Evolutionary conservation across 92 coral and sea anemone species (phyloP).

Genomic region (Meandrina meandrites): DNA sequence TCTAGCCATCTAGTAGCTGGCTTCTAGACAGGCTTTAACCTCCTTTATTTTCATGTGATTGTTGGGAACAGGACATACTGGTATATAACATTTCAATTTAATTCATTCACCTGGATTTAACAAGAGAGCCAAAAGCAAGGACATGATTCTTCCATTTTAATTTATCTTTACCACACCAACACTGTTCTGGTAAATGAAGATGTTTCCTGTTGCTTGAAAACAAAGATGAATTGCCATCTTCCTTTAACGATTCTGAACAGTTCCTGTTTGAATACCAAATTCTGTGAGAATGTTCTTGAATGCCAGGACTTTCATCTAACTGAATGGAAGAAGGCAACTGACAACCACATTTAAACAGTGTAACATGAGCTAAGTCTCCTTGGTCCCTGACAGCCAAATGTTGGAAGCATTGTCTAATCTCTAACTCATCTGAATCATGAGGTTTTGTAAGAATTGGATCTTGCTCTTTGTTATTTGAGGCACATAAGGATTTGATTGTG

Average conservation of each 20-base stretch:
- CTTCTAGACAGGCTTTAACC: too few species aligned
- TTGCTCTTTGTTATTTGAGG: neutral
- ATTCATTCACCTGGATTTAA: slow-evolving; percentile 26
- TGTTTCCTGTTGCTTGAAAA: neutral
- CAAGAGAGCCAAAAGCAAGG: slow-evolving; percentile 41
- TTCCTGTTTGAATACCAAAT: neutral
- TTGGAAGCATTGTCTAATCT: neutral
- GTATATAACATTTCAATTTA: too few species aligned
- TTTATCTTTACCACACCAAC: neutral
- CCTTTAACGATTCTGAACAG: neutral
- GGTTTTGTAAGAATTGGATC: neutral
- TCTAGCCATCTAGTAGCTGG: too few species aligned
- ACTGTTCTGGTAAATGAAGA: neutral
- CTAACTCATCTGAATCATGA: neutral
- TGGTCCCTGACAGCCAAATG: neutral
- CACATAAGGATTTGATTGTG: neutral
- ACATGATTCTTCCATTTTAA: slow-evolving; percentile 31
- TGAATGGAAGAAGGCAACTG: neutral
- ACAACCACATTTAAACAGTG: neutral
- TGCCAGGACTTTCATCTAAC: neutral
- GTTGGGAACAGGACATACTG: too few species aligned
- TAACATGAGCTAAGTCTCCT: neutral
- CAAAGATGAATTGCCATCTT: neutral
- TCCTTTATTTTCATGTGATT: too few species aligned
- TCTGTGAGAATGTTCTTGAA: neutral